Conservation (phyloP, 2,888 invertebrate genomes). For the Isotomurus palustris region DNA sequence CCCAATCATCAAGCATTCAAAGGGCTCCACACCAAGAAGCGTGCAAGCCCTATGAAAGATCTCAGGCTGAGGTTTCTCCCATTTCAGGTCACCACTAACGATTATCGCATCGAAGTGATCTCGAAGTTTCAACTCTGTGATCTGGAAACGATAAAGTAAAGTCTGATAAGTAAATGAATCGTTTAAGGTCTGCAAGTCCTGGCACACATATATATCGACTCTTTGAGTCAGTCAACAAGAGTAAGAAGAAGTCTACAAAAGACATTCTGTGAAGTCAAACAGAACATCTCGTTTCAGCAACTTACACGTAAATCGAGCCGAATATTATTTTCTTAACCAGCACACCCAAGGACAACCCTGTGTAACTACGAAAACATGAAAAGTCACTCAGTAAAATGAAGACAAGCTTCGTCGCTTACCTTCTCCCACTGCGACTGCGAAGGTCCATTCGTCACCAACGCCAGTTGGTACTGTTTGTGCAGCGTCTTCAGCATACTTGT, state of each 20-base stretch:
- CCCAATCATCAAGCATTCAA: conserved; percentile 78
- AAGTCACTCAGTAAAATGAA: neutral
- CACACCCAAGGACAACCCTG: conserved; percentile 10
- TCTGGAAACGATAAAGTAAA: too few relatives aligned
- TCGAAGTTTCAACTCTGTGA: conserved; percentile 42
- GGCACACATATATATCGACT: too few relatives aligned
- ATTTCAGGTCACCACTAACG: conserved; percentile 50
- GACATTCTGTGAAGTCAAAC: neutral
- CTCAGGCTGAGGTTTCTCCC: conserved; percentile 78
- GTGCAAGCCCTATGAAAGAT: conserved; percentile 73
- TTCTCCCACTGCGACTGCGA: conserved; percentile 87
- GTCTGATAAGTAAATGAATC: too few relatives aligned
- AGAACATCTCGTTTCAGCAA: conserved; percentile 4
- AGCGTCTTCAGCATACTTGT: conserved; percentile 64
- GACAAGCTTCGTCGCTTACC: conserved; percentile 51
- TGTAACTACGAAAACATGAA: conserved; percentile 12
- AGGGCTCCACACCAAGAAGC: conserved; percentile 66
- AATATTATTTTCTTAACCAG: conserved; percentile 9
- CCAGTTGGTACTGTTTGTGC: conserved; percentile 65
- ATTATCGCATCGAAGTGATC: conserved; percentile 45
- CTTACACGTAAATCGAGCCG: conserved; percentile 9
- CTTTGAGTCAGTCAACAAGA: too few relatives aligned
- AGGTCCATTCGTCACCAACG: conserved; percentile 73
- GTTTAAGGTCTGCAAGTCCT: too few relatives aligned
- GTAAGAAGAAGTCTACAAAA: neutral